Evolutionary conservation across 2,888 invertebrate species (phyloP).

Genomic region (Lycaena phlaeas): DNA sequence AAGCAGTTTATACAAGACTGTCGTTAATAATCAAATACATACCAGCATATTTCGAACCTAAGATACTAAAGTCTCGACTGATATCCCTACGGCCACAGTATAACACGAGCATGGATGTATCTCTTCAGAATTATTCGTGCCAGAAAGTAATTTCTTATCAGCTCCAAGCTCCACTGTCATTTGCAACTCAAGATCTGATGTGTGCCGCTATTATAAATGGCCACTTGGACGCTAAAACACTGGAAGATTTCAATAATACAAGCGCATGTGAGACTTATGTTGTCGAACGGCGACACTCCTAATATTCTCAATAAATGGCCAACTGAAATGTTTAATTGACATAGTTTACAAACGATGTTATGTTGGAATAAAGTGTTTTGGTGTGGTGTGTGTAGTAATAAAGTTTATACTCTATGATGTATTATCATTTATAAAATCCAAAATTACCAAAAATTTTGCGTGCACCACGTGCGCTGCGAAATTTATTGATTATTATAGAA

Average conservation of each 20-base stretch:
- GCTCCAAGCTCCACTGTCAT: constrained; percentile 26
- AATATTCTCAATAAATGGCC: too few species aligned
- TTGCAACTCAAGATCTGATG: constrained; percentile 27
- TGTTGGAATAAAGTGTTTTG: too few species aligned
- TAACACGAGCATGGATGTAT: constrained; percentile 23
- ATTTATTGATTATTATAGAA: too few species aligned
- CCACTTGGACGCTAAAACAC: constrained; percentile 27
- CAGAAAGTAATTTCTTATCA: constrained; percentile 29
- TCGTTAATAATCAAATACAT: constrained; percentile 20
- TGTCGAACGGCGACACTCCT: too few species aligned
- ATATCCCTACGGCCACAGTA: constrained; percentile 24
- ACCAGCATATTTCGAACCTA: constrained; percentile 16
- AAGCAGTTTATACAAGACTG: constrained; percentile 29
- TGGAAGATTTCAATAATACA: constrained; percentile 28
- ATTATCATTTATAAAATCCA: too few species aligned
- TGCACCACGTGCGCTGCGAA: too few species aligned
- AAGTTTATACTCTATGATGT: too few species aligned
- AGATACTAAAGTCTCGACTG: constrained; percentile 27
- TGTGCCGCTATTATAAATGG: constrained; percentile 34
- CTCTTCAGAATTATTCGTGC: constrained; percentile 28
- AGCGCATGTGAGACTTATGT: constrained; percentile 38
- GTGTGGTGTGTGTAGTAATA: too few species aligned
- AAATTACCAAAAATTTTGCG: too few species aligned
- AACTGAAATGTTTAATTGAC: too few species aligned
- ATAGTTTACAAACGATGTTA: too few species aligned